These are phyloP conservation scores for Sarcophaga bullata DNA, from an alignment of 1,140 invertebrate species.

Conservation along the genomic window DNA sequence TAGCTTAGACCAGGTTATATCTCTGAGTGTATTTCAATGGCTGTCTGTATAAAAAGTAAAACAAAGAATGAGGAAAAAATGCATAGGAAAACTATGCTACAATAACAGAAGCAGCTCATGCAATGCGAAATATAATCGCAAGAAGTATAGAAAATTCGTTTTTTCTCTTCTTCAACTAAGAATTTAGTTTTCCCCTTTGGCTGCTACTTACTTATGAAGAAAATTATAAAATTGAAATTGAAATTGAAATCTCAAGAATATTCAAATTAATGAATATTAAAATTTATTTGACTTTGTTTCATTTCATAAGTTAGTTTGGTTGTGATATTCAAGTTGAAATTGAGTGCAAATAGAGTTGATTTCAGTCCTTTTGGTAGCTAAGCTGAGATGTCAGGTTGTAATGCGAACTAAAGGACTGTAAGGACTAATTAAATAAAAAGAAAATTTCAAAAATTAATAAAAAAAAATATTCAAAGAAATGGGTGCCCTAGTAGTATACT, in stretches of 20 bases:
- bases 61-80: not conserved
- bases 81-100: not conserved
- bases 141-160: too few relatives aligned
- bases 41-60: not conserved
- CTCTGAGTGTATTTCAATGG: not conserved
- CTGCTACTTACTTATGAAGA: not conserved
- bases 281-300: not conserved
- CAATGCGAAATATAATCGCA: too few relatives aligned
- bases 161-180: too few relatives aligned
- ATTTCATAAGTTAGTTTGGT: too few relatives aligned
- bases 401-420: too few relatives aligned
- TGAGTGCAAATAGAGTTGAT: not conserved
- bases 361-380: too few relatives aligned
- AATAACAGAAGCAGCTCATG: not conserved
- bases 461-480: too few relatives aligned
- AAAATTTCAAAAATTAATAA: too few relatives aligned
- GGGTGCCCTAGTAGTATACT: too few relatives aligned
- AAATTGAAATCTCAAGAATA: not conserved
- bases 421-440: too few relatives aligned
- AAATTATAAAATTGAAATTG: not conserved
- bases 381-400: too few relatives aligned
- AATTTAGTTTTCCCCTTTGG: not conserved
- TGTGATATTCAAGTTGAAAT: not conserved
- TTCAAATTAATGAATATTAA: conserved; percentile 14
- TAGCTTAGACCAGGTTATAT: not conserved